phyloP scores from a whole-genome alignment of 2,888 invertebrate genomes.

The Caenorhabditis sp. region DNA sequence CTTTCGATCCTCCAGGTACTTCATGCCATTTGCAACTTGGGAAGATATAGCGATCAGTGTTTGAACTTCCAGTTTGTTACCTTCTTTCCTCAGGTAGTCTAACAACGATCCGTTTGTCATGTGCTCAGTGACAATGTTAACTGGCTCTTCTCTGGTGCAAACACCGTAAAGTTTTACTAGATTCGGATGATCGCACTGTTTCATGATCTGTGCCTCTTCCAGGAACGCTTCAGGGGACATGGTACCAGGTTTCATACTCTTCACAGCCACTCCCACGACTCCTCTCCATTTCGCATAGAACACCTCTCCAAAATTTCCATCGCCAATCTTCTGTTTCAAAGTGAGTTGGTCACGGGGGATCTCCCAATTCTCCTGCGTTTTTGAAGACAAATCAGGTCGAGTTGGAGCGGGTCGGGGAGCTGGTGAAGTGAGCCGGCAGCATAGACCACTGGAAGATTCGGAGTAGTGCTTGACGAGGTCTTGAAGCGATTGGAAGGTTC shows the following conservation, averaged over 20 bases:
- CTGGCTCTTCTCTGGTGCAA: slow-evolving; percentile 94
- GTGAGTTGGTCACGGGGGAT: slow-evolving; percentile 93
- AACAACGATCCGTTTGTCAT: slow-evolving; percentile 97
- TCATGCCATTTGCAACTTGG: slow-evolving; percentile 86
- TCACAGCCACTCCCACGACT: slow-evolving; percentile 96
- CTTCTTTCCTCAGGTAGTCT: slow-evolving; percentile 76
- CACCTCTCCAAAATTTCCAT: slow-evolving; percentile 75
- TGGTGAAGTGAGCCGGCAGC: slow-evolving; percentile 93
- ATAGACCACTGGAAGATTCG: slow-evolving; percentile 95
- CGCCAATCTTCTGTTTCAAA: slow-evolving; percentile 91
- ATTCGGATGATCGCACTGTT: slow-evolving; percentile 96
- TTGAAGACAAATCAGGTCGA: slow-evolving; percentile 96
- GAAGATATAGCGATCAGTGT: slow-evolving; percentile 96
- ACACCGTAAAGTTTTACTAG: slow-evolving; percentile 96
- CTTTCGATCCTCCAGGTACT: slow-evolving; percentile 86
- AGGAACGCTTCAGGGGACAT: slow-evolving; percentile 98
- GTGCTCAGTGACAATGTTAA: slow-evolving; percentile 91
- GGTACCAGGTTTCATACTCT: slow-evolving; percentile 95
- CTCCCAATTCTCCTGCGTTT: slow-evolving; percentile 96
- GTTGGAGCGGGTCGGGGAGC: slow-evolving; percentile 97
- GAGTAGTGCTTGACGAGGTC: slow-evolving; percentile 95
- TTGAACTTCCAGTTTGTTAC: slow-evolving; percentile 90
- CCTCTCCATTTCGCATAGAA: slow-evolving; percentile 90
- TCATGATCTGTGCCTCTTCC: slow-evolving; percentile 97
- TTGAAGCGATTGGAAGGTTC: slow-evolving; percentile 93